These are phyloP conservation scores for Drymonia ruficornis DNA, from an alignment of 2,888 invertebrate species.

Conservation along the genomic window DNA sequence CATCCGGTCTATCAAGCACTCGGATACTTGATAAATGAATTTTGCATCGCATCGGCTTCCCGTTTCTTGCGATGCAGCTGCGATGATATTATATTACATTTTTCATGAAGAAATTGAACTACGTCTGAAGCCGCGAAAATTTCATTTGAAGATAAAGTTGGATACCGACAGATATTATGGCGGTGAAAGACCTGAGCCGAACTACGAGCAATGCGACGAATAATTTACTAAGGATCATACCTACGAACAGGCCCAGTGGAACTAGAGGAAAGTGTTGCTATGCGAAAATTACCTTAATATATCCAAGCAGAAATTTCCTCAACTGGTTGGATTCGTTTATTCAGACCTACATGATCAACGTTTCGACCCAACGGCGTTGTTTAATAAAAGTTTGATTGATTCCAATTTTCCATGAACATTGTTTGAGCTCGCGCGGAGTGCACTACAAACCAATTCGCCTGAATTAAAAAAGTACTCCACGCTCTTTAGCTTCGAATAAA, in stretches of 20 bases:
- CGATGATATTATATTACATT: slow-evolving; percentile 46
- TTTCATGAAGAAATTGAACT: slow-evolving; percentile 47
- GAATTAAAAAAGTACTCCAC: slow-evolving; percentile 10
- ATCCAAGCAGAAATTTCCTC: too few relatives aligned
- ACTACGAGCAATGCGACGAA: too few relatives aligned
- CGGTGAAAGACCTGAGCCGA: too few relatives aligned
- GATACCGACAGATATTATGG: too few relatives aligned
- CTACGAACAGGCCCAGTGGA: too few relatives aligned
- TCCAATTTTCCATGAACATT: neutral
- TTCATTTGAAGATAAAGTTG: slow-evolving; percentile 4
- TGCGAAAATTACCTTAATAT: too few relatives aligned
- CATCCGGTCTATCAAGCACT: slow-evolving; percentile 44
- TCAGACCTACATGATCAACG: too few relatives aligned
- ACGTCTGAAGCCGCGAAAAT: slow-evolving; percentile 19
- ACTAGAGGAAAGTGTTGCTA: too few relatives aligned
- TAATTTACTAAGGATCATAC: too few relatives aligned
- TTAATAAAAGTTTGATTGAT: neutral
- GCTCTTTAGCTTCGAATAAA: slow-evolving; percentile 37
- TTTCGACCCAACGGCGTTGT: neutral
- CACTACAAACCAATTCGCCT: neutral
- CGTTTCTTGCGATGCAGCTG: slow-evolving; percentile 36
- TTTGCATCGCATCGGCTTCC: slow-evolving; percentile 44
- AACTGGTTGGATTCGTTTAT: too few relatives aligned
- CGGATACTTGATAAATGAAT: slow-evolving; percentile 59
- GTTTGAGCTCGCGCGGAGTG: neutral